Percentiles rank a stretch among this genome's conserved stretches.
These are phyloP conservation scores for Pseudorectes ferrugineus DNA, from an alignment of 2,113 vertebrate species.

Conservation along the genomic window DNA sequence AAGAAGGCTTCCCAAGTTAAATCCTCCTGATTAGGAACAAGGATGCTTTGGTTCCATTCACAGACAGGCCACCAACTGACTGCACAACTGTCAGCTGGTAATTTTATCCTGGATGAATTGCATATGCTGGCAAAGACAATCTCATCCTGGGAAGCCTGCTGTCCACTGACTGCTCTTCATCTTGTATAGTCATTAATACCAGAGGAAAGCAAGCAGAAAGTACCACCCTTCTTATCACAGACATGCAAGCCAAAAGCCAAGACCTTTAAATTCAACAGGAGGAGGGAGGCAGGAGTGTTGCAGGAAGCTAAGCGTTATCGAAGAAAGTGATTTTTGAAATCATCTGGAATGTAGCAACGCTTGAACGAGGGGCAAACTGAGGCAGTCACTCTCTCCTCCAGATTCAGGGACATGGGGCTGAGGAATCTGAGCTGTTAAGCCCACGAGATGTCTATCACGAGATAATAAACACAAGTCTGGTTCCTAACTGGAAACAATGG, in stretches of 20 bases:
- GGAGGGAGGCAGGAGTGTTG: background rate
- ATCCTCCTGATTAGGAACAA: background rate
- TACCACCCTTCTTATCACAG: background rate
- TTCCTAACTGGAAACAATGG: conserved; percentile 55
- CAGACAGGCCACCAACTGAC: background rate
- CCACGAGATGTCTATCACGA: background rate
- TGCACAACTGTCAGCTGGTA: background rate
- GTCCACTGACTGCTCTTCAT: background rate
- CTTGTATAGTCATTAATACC: background rate
- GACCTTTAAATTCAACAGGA: background rate
- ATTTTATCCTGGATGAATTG: background rate
- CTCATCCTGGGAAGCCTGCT: background rate
- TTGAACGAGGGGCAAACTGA: background rate
- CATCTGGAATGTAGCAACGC: background rate
- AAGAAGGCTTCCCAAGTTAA: background rate
- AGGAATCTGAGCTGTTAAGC: background rate
- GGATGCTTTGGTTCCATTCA: background rate
- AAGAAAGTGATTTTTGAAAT: background rate
- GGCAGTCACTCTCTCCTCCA: background rate
- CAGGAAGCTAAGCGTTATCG: background rate
- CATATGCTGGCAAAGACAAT: background rate
- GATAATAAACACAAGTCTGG: conserved; percentile 39
- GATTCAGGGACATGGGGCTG: background rate
- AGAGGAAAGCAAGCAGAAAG: background rate
- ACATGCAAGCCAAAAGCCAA: background rate